Evolutionary conservation across 2,113 vertebrate species (phyloP).

Genomic region (Actenoides lindsayi): DNA sequence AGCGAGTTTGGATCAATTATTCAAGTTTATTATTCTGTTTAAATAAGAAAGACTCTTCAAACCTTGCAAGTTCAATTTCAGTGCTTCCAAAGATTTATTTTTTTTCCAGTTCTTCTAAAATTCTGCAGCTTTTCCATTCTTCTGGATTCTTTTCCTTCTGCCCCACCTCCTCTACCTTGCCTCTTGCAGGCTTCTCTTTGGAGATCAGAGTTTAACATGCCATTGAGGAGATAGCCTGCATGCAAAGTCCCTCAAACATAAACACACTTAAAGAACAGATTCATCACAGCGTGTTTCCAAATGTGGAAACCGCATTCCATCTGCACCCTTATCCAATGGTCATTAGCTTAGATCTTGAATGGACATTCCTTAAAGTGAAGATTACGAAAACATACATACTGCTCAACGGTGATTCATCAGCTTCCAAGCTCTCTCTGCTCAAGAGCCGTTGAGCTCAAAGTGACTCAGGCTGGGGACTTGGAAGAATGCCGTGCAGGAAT

Average conservation of each 20-base stretch:
- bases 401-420: not conserved
- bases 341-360: constrained; percentile 29
- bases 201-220: constrained; percentile 49
- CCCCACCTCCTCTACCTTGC: not conserved
- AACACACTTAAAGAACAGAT: constrained; percentile 47
- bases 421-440: not conserved
- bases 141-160: not conserved
- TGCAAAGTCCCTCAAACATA: constrained; percentile 45
- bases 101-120: not conserved
- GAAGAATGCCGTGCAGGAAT: not conserved
- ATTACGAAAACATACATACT: constrained; percentile 11
- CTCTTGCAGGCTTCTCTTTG: not conserved
- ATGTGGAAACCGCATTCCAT: constrained; percentile 41
- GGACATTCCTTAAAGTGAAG: constrained; percentile 29
- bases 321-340: constrained; percentile 44
- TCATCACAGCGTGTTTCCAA: constrained; percentile 16
- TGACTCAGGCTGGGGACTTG: constrained; percentile 23
- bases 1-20: not conserved
- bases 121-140: not conserved
- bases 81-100: not conserved
- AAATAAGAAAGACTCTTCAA: not conserved
- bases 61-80: not conserved
- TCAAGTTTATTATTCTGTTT: not conserved
- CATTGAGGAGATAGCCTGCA: constrained; percentile 6
- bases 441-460: not conserved